Percentiles rank a stretch among this genome's conserved stretches.
Evolutionary conservation across 2,797 vertebrate genomes (phyloP).

Genomic region (Gallinago nigripennis): DNA sequence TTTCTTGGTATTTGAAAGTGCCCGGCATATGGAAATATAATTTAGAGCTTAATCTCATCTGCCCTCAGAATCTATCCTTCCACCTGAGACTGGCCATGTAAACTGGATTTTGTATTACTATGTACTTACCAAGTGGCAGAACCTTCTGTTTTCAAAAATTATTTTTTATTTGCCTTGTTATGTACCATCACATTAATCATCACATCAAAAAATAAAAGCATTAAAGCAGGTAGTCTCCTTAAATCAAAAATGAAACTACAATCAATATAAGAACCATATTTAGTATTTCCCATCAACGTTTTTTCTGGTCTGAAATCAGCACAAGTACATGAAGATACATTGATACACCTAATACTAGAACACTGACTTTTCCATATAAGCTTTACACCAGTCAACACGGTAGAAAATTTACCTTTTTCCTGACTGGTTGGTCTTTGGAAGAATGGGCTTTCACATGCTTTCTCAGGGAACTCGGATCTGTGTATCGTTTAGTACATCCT

Average conservation of each 20-base stretch:
- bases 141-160: background rate
- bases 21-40: background rate
- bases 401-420: conserved; percentile 89
- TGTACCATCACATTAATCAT: background rate
- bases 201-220: background rate
- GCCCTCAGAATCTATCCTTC: background rate
- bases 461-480: conserved; percentile 96
- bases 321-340: background rate
- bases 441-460: conserved; percentile 97
- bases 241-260: background rate
- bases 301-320: background rate
- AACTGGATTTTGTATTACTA: background rate
- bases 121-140: background rate
- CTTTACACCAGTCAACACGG: background rate
- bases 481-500: conserved; percentile 94
- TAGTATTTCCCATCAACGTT: background rate
- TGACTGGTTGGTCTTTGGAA: conserved; percentile 87
- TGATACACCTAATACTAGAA: background rate
- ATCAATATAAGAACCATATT: background rate
- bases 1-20: background rate
- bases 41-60: background rate
- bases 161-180: background rate
- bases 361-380: background rate
- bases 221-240: background rate
- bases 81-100: background rate